Percentiles rank a stretch among this genome's conserved stretches.
Evolutionary conservation across 2,888 invertebrate species (phyloP).

Genomic region (Coenonympha glycerion): DNA sequence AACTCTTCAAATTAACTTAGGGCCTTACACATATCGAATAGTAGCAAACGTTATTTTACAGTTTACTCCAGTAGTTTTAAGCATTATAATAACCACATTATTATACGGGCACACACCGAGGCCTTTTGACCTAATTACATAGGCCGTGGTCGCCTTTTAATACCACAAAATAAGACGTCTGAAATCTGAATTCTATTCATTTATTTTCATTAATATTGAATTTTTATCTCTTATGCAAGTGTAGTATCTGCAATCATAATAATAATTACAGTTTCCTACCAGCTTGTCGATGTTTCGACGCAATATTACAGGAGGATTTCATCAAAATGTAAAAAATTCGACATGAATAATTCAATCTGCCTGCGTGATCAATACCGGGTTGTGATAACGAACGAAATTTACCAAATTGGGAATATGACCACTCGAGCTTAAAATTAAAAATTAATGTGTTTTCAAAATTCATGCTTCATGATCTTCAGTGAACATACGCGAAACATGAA

Average conservation of each 20-base stretch:
- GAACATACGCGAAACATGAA: no score
- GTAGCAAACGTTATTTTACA: no score
- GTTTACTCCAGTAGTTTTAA: no score
- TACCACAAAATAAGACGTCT: no score
- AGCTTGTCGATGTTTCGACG: neutral
- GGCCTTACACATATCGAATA: no score
- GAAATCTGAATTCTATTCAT: no score
- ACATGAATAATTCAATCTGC: constrained; percentile 26
- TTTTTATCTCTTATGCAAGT: neutral
- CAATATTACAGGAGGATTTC: constrained; percentile 14
- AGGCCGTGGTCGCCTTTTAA: no score
- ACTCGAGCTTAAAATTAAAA: constrained; percentile 3
- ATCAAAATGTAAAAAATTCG: constrained; percentile 24
- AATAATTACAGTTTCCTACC: neutral
- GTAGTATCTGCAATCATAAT: neutral
- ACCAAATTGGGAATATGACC: constrained; percentile 7
- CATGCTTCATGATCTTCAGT: neutral
- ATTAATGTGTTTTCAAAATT: neutral
- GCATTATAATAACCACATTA: no score
- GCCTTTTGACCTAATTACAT: no score
- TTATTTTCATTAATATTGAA: no score
- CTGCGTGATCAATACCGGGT: constrained; percentile 15
- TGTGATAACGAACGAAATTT: constrained; percentile 14
- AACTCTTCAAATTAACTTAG: no score
- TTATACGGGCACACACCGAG: no score